Evolutionary conservation across 2,888 invertebrate species (phyloP).

Genomic region (Agrenia bidenticulata): DNA sequence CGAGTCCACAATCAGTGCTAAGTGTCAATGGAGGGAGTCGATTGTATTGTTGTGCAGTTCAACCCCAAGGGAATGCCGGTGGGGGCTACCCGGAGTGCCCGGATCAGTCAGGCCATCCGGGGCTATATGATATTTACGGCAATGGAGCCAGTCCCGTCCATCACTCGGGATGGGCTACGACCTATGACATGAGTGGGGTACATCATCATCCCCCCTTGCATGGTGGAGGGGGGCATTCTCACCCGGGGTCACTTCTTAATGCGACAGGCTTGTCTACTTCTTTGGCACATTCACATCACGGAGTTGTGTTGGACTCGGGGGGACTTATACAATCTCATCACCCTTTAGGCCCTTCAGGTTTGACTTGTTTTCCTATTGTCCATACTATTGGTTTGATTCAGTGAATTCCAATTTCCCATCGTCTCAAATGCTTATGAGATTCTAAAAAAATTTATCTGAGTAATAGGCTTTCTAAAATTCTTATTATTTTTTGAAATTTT

Average conservation of each 20-base stretch:
- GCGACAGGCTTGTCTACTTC: not conserved
- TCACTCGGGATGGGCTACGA: not conserved
- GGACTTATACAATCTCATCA: not conserved
- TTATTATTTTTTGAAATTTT: too few relatives aligned
- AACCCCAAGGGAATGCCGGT: not conserved
- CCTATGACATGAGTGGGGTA: not conserved
- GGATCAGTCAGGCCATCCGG: not conserved
- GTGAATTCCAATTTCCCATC: too few relatives aligned
- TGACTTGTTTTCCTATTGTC: too few relatives aligned
- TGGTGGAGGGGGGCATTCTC: not conserved
- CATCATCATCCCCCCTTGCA: not conserved
- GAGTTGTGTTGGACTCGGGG: not conserved
- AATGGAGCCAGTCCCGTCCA: too few relatives aligned
- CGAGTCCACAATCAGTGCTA: conserved; percentile 17
- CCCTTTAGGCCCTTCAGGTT: not conserved
- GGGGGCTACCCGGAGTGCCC: not conserved
- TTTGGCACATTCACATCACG: not conserved
- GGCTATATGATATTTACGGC: not conserved
- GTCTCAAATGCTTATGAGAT: too few relatives aligned
- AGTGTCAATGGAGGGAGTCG: conserved; percentile 20
- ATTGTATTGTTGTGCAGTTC: conserved; percentile 26
- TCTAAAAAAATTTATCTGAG: too few relatives aligned
- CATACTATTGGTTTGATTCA: too few relatives aligned
- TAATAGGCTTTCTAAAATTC: too few relatives aligned
- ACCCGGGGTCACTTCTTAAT: not conserved